phyloP scores from a whole-genome alignment of 1,140 invertebrate species.

The Drosophila trapezifrons region DNA sequence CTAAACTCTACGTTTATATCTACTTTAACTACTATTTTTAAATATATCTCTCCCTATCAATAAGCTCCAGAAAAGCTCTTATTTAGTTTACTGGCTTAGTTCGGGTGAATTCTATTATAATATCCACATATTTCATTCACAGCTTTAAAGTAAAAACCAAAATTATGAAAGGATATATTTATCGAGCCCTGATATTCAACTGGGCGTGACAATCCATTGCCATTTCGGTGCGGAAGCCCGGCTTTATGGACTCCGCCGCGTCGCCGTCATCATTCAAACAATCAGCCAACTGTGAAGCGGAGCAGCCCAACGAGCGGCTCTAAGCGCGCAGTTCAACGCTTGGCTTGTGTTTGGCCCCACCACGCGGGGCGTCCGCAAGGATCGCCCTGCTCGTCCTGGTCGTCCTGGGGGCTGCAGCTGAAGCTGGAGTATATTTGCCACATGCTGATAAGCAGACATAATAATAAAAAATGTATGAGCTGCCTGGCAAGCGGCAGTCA shows the following conservation, averaged over 20 bases:
- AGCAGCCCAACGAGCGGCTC: conserved; percentile 72
- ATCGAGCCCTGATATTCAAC: conserved; percentile 58
- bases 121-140: not conserved
- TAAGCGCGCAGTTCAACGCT: conserved; percentile 80
- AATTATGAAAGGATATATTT: conserved; percentile 25
- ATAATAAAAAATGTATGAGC: conserved; percentile 82
- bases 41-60: too few species aligned
- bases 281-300: conserved; percentile 80
- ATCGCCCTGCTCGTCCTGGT: conserved; percentile 16
- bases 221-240: conserved; percentile 60
- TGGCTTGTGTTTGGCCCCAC: conserved; percentile 53
- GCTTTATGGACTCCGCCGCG: conserved; percentile 65
- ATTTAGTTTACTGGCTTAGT: too few species aligned
- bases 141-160: not conserved
- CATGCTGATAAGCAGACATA: conserved; percentile 82
- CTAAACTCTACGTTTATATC: too few species aligned
- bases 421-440: conserved; percentile 73
- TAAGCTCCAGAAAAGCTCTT: too few species aligned
- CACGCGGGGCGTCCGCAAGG: conserved; percentile 12
- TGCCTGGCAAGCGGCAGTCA: conserved; percentile 71
- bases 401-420: conserved; percentile 20
- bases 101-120: too few species aligned
- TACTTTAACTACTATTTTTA: too few species aligned
- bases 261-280: conserved; percentile 76
- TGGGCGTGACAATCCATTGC: conserved; percentile 73